phyloP scores from a whole-genome alignment of 2,797 vertebrate species.

The Bryconaethiops microstoma region DNA sequence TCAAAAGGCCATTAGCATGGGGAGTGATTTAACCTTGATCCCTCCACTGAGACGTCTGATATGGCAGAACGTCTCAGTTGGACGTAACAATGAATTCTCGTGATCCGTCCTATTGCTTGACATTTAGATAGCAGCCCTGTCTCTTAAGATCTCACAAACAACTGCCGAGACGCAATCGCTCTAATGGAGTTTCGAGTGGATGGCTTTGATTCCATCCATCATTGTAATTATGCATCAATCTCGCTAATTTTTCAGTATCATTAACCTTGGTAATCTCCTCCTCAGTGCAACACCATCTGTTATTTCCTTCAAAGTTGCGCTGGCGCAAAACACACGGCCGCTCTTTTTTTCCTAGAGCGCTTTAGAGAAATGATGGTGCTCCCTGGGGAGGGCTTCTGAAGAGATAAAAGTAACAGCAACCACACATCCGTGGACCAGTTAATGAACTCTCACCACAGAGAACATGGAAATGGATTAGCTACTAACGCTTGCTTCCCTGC shows the following conservation, averaged over 20 bases:
- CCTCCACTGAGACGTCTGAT: constrained; percentile 10
- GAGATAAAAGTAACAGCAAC: constrained; percentile 68
- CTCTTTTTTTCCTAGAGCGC: constrained; percentile 50
- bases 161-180: constrained; percentile 49
- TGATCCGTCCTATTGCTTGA: constrained; percentile 22
- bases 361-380: constrained; percentile 57
- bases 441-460: constrained; percentile 74
- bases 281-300: constrained; percentile 76
- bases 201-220: constrained; percentile 76
- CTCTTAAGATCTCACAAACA: constrained; percentile 54
- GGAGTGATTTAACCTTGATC: constrained; percentile 27
- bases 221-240: constrained; percentile 81
- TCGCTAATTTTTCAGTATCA: constrained; percentile 79
- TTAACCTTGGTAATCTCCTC: constrained; percentile 81
- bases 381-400: constrained; percentile 56
- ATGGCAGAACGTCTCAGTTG: constrained; percentile 19
- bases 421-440: constrained; percentile 70
- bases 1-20: constrained; percentile 31
- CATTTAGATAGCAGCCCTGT: constrained; percentile 41
- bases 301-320: constrained; percentile 72
- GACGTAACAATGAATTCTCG: constrained; percentile 26
- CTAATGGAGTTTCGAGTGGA: constrained; percentile 58
- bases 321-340: constrained; percentile 43
- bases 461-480: constrained; percentile 76
- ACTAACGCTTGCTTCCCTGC: constrained; percentile 69